These are phyloP conservation scores for Onychorhynchus coronatus DNA, from an alignment of 2,113 vertebrate genomes.

Conservation along the genomic window DNA sequence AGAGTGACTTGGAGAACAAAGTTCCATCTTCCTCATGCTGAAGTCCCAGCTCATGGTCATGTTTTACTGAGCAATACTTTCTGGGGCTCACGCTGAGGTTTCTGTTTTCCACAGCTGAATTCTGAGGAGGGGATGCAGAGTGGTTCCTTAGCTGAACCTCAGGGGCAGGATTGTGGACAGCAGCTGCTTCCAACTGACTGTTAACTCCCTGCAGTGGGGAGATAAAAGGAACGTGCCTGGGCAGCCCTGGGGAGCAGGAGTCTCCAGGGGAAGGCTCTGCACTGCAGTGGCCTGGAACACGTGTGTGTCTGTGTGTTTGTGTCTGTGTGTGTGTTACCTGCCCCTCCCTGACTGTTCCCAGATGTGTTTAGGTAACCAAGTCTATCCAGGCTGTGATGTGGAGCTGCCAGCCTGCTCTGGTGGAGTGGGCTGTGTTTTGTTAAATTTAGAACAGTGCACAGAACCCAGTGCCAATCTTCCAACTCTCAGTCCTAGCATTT, in stretches of 20 bases:
- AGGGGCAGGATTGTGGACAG: background rate
- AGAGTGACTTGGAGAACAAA: background rate
- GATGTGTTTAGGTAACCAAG: background rate
- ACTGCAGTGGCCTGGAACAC: background rate
- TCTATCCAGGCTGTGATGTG: background rate
- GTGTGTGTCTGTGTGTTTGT: background rate
- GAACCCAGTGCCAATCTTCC: background rate
- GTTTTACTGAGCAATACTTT: background rate
- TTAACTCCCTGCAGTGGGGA: background rate
- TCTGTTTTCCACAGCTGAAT: background rate
- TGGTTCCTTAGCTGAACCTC: background rate
- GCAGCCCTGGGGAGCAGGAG: background rate
- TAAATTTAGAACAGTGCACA: background rate
- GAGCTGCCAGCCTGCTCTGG: constrained; percentile 13
- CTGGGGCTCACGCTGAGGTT: background rate
- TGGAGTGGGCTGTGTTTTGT: background rate
- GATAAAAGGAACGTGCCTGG: background rate
- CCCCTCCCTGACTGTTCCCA: background rate
- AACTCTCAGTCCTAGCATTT: background rate
- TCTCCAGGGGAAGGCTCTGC: background rate
- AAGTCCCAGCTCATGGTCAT: background rate
- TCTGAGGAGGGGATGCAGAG: background rate
- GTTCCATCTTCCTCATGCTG: background rate
- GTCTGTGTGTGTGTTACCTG: background rate
- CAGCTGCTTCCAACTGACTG: background rate